Evolutionary conservation across 2,797 vertebrate genomes (phyloP), one percentile per base, ranked within the genome.

Genomic region (Echeneis naucrates): DNA sequence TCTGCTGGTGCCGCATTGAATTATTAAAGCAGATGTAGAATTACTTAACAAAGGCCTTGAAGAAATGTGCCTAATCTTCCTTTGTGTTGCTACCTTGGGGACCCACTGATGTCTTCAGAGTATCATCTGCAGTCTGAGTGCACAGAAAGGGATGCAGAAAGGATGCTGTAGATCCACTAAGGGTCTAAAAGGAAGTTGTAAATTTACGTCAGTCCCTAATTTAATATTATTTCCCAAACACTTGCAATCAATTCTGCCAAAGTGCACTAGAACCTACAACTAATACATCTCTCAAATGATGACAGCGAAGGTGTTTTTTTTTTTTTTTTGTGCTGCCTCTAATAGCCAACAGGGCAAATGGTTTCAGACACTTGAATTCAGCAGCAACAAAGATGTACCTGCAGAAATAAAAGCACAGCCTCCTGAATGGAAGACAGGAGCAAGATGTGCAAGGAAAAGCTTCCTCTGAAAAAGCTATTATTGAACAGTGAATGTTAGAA

Each of bases 21-120:
- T 93, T 92, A 94, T 92, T 93, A 85, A 93, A 88, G 74, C 75
- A 83, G 82, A 90, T 82, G 83, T 87, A 80, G 87, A 89, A 90
- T 92, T 88, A 89, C 88, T 92, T 87, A 87, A 89, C 79, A 88
- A 90, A 91, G 85, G 79, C 87, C 86, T 89, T 81, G 83, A 83
- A 85, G 88, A 80, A 77, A 86, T 85, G 83, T 61, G 81, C 81
- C 85, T 91, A 86, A 92, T 92, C 88, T 92, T 88, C 85, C 80
- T 90, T 90, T 89, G 82, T 90, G 84, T 79, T 61, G 77, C 72
- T 73, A 88, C 90, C 87, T 84, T 68, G 30, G 87, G 87, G 91
- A 90, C 70, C 68, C 16, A 30, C 64, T 48, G 58, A 77, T 85
- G 83, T 88, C 88, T 88, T 80, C 80, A 79, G 84, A 89, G 81